Percentiles rank a stretch among this genome's conserved stretches.
Evolutionary conservation across 2,888 invertebrate species (phyloP).

Genomic region (Sesia apiformis): DNA sequence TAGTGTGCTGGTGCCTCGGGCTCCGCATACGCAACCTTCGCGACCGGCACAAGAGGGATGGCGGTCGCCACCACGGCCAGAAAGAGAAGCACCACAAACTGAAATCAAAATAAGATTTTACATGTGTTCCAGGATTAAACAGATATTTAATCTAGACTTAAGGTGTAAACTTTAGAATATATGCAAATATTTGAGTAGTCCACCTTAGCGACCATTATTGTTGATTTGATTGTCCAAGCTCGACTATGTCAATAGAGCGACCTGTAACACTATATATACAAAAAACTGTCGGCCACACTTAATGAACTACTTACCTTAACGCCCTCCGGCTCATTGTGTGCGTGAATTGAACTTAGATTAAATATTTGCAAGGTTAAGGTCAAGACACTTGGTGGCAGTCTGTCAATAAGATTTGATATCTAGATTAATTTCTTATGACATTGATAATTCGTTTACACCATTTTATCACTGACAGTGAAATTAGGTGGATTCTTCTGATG

Average conservation of each 20-base stretch:
- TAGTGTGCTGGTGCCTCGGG: conserved; percentile 22
- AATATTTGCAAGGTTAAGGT: conserved; percentile 32
- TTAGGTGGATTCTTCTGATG: no score
- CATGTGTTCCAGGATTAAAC: no score
- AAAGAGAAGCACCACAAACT: conserved; percentile 43
- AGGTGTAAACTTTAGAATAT: no score
- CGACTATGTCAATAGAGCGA: conserved; percentile 34
- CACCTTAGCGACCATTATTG: conserved; percentile 61
- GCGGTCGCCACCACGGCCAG: conserved; percentile 37
- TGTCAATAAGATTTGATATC: background rate
- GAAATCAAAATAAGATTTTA: conserved; percentile 8
- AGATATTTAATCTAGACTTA: no score
- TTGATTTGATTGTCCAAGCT: conserved; percentile 29
- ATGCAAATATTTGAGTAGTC: no score
- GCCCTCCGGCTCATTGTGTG: conserved; percentile 3
- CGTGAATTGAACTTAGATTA: conserved; percentile 19
- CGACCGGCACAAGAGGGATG: conserved; percentile 25
- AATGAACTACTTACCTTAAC: conserved; percentile 14
- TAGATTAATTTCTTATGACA: no score
- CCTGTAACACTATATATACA: conserved; percentile 46
- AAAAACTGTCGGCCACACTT: conserved; percentile 20
- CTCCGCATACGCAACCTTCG: conserved; percentile 24
- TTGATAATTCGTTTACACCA: no score
- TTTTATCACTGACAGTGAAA: no score
- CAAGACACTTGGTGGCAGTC: conserved; percentile 2